These are phyloP conservation scores for Spilogale gracilis DNA, from an alignment of 2,113 vertebrate species.

Conservation along the genomic window DNA sequence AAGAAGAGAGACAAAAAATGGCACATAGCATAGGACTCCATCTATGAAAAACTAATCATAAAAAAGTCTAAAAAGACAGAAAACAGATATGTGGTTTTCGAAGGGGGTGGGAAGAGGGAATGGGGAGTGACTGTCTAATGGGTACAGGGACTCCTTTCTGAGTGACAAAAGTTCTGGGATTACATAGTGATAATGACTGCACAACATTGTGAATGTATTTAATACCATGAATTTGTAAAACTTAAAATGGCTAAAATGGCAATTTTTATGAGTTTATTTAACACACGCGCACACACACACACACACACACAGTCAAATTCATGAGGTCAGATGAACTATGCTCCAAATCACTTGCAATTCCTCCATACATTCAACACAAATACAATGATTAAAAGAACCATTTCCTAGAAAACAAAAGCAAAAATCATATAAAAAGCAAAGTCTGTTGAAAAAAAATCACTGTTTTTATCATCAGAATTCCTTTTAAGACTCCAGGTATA, in stretches of 20 bases:
- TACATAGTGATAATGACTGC: not conserved
- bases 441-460: not conserved
- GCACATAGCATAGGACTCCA: not conserved
- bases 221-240: not conserved
- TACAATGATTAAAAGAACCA: constrained; percentile 31
- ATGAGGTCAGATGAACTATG: constrained; percentile 9
- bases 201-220: not conserved
- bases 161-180: not conserved
- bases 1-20: constrained; percentile 5
- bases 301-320: not conserved
- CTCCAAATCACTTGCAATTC: not conserved
- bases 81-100: not conserved
- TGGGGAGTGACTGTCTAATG: not conserved
- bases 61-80: not conserved
- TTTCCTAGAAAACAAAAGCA: not conserved
- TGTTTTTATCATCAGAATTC: constrained; percentile 13
- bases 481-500: constrained; percentile 17
- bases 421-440: constrained; percentile 24
- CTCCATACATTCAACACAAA: not conserved
- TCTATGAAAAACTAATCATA: not conserved
- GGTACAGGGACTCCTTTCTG: not conserved
- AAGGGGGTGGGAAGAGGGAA: not conserved
- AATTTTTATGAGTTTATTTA: constrained; percentile 7
- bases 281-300: not conserved
- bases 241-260: not conserved